These are phyloP conservation scores for Platichthys flesus DNA, from an alignment of 2,113 vertebrate genomes.

Conservation along the genomic window DNA sequence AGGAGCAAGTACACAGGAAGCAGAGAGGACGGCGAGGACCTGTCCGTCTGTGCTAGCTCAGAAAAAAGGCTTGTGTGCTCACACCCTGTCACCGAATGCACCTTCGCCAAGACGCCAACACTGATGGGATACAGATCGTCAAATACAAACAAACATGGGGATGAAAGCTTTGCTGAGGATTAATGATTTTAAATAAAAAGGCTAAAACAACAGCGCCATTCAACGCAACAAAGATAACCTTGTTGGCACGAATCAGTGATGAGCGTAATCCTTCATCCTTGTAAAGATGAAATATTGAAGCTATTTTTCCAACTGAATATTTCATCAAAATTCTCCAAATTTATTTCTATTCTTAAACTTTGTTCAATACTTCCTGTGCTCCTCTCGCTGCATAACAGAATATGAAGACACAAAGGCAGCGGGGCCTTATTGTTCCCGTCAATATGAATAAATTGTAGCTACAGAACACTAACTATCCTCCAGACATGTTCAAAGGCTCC, in stretches of 20 bases:
- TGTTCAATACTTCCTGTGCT: slow-evolving; percentile 14
- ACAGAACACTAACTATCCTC: slow-evolving; percentile 23
- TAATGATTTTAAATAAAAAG: too few species aligned
- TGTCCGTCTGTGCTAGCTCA: slow-evolving; percentile 61
- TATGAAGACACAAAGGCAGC: background rate
- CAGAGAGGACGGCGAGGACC: slow-evolving; percentile 57
- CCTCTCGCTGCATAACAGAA: slow-evolving; percentile 31
- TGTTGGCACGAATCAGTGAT: background rate
- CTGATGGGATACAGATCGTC: slow-evolving; percentile 11
- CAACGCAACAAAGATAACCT: background rate
- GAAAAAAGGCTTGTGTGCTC: slow-evolving; percentile 51
- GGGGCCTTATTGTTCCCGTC: slow-evolving; percentile 10
- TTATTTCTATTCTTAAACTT: slow-evolving; percentile 9
- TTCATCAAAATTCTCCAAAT: slow-evolving; percentile 20
- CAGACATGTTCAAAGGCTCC: slow-evolving; percentile 13
- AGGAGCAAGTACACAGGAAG: slow-evolving; percentile 67
- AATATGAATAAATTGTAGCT: slow-evolving; percentile 36
- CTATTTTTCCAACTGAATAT: slow-evolving; percentile 16
- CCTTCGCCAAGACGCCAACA: slow-evolving; percentile 30
- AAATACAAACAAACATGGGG: slow-evolving; percentile 22
- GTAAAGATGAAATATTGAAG: slow-evolving; percentile 28
- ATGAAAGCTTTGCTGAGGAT: background rate
- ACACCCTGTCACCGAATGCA: slow-evolving; percentile 57
- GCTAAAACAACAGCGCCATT: background rate
- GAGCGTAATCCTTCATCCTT: background rate